phyloP scores from a whole-genome alignment of 2,888 invertebrate genomes.

The Drosophila tripunctata region DNA sequence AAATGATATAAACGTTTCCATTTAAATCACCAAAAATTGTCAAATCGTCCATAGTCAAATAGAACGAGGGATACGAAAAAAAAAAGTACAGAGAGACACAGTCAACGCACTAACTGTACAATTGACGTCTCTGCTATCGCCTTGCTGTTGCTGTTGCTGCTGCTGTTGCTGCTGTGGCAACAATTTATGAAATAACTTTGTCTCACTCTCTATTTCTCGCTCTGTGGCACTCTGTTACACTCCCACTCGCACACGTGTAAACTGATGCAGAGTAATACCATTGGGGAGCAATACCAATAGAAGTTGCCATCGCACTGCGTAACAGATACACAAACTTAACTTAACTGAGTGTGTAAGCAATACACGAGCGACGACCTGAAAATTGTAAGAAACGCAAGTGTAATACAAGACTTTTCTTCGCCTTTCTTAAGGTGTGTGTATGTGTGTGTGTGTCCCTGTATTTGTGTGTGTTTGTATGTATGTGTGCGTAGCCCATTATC shows the following conservation, averaged over 20 bases:
- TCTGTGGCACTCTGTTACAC: not conserved
- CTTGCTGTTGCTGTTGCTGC: slow-evolving; percentile 8
- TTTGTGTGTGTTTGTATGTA: slow-evolving; percentile 5
- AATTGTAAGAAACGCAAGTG: slow-evolving; percentile 64
- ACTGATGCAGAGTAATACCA: slow-evolving; percentile 30
- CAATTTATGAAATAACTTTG: slow-evolving; percentile 78
- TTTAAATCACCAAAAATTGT: not conserved
- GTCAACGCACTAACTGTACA: slow-evolving; percentile 47
- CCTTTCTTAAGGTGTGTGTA: not conserved
- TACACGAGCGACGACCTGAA: slow-evolving; percentile 58
- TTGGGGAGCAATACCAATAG: slow-evolving; percentile 61
- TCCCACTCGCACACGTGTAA: slow-evolving; percentile 9
- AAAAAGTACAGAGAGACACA: slow-evolving; percentile 13
- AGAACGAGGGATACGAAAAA: too few relatives aligned
- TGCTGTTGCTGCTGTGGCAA: slow-evolving; percentile 73
- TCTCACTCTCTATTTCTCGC: slow-evolving; percentile 27
- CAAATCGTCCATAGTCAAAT: not conserved
- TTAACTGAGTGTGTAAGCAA: slow-evolving; percentile 77
- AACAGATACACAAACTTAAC: slow-evolving; percentile 76
- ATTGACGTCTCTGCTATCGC: slow-evolving; percentile 33
- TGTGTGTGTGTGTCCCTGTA: not conserved
- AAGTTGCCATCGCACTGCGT: slow-evolving; percentile 54
- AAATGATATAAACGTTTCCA: too few relatives aligned
- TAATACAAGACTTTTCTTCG: slow-evolving; percentile 39
- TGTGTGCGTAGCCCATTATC: slow-evolving; percentile 56